A percentile compares a stretch with the other conserved stretches of the same genome.
These are phyloP conservation scores for Noctilio leporinus DNA, from an alignment of 2,113 vertebrate genomes.

Conservation along the genomic window DNA sequence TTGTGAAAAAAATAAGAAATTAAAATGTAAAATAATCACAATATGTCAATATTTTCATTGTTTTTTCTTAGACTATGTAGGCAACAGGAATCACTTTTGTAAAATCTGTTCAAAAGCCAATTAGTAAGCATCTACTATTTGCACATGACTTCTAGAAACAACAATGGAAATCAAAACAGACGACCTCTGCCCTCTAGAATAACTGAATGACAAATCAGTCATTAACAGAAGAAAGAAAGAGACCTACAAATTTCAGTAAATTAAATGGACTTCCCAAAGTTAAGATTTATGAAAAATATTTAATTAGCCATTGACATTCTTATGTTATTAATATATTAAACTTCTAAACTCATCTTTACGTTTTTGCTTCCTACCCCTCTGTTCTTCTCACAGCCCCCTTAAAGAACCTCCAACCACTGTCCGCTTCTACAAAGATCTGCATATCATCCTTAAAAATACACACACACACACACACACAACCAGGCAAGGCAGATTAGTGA, in stretches of 20 bases:
- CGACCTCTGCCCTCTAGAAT: background rate
- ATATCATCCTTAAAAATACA: background rate
- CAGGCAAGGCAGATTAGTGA: background rate
- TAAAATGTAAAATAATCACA: background rate
- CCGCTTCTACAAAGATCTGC: background rate
- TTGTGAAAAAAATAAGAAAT: background rate
- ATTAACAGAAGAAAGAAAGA: background rate
- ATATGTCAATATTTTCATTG: background rate
- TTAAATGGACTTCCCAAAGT: background rate
- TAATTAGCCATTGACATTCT: background rate
- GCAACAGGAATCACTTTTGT: background rate
- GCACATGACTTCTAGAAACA: background rate
- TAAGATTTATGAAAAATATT: background rate
- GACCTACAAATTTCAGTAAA: background rate
- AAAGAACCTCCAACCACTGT: background rate
- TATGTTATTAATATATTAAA: background rate
- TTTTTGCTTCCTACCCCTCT: background rate
- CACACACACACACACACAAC: background rate
- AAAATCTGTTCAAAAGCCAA: background rate
- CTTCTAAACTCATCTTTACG: background rate
- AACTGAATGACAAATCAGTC: background rate
- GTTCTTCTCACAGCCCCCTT: background rate
- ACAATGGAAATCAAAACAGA: background rate
- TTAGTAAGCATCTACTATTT: background rate
- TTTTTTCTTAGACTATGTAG: background rate